Conservation (phyloP, 2,888 invertebrate genomes). For the Andrena praecox region DNA sequence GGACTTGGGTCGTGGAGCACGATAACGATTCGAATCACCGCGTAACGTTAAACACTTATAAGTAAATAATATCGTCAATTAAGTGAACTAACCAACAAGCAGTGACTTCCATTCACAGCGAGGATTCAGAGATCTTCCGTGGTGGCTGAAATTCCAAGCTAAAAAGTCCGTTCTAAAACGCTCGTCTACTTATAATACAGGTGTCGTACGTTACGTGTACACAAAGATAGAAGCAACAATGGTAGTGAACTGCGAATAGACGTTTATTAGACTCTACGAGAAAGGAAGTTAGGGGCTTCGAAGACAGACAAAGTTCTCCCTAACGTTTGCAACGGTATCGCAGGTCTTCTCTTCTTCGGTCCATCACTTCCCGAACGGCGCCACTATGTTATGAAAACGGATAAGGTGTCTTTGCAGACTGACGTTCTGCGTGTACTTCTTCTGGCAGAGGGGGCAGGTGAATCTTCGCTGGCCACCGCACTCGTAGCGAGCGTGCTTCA, state of each 20-base stretch:
- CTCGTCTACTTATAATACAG: neutral
- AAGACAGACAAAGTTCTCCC: neutral
- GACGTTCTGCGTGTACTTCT: slow-evolving; percentile 77
- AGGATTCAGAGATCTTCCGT: slow-evolving; percentile 25
- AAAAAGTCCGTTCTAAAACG: neutral
- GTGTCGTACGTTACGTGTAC: neutral
- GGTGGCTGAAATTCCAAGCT: slow-evolving; percentile 2
- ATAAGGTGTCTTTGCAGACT: slow-evolving; percentile 75
- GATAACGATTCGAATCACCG: no score
- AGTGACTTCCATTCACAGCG: slow-evolving; percentile 12
- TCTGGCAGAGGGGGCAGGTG: slow-evolving; percentile 75
- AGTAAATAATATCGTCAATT: neutral
- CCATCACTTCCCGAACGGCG: neutral
- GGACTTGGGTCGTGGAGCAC: neutral
- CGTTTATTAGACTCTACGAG: slow-evolving; percentile 29
- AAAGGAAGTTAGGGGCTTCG: neutral
- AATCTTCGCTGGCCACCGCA: slow-evolving; percentile 81
- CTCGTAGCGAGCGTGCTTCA: slow-evolving; percentile 83
- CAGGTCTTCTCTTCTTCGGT: neutral
- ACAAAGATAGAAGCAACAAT: slow-evolving; percentile 13
- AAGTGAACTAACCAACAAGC: slow-evolving; percentile 17
- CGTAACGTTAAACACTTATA: no score
- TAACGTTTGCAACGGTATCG: neutral
- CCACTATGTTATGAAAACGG: neutral
- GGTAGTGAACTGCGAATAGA: neutral